Evolutionary conservation across 2,888 invertebrate species (phyloP).

Genomic region (Galeruca laticollis): DNA sequence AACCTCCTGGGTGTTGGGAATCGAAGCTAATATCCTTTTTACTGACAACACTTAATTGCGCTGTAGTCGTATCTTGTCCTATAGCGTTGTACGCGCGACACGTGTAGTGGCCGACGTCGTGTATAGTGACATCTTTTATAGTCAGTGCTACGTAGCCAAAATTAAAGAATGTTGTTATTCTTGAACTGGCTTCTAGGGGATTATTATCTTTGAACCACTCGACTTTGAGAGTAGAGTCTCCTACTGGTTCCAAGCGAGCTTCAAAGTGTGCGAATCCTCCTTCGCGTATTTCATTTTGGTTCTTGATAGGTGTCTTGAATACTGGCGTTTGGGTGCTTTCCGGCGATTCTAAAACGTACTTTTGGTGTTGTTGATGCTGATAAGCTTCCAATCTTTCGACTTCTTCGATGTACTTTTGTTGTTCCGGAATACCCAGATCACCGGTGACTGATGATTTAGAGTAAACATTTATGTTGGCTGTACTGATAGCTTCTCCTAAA

Average conservation of each 20-base stretch:
- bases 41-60: constrained; percentile 85
- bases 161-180: constrained; percentile 93
- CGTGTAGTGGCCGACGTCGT: constrained; percentile 91
- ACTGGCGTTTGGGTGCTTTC: constrained; percentile 85
- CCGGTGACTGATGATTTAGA: constrained; percentile 86
- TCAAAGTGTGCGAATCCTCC: constrained; percentile 96
- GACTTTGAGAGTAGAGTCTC: constrained; percentile 89
- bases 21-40: constrained; percentile 89
- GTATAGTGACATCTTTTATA: constrained; percentile 89
- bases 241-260: constrained; percentile 92
- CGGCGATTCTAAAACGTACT: constrained; percentile 82
- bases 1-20: constrained; percentile 91
- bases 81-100: constrained; percentile 89
- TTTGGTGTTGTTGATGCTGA: constrained; percentile 84
- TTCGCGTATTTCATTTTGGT: constrained; percentile 88
- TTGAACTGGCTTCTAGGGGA: constrained; percentile 91
- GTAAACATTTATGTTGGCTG: constrained; percentile 79
- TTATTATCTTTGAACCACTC: constrained; percentile 95
- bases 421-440: constrained; percentile 87
- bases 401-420: constrained; percentile 90
- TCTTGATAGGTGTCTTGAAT: constrained; percentile 90
- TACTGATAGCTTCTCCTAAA: constrained; percentile 90
- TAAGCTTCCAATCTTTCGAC: constrained; percentile 92
- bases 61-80: constrained; percentile 87
- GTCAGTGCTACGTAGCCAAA: constrained; percentile 96